These are phyloP conservation scores for Bryconaethiops microstoma DNA, from an alignment of 2,797 vertebrate genomes.

Conservation along the genomic window DNA sequence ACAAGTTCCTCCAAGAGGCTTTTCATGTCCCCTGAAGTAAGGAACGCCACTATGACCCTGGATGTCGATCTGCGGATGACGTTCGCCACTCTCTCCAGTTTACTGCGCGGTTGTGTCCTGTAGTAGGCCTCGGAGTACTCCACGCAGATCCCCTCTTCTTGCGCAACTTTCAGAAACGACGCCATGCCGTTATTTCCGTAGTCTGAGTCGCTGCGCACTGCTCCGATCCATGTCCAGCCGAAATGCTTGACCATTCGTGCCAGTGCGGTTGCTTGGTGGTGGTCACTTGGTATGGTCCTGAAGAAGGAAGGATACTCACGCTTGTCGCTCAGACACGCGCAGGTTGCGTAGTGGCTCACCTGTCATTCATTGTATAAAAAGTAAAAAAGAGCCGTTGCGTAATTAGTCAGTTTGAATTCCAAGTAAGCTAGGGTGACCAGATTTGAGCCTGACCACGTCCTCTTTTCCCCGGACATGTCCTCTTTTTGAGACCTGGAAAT, in stretches of 20 bases:
- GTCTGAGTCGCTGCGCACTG: slow-evolving; percentile 2
- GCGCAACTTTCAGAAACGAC: neutral
- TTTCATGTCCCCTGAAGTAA: neutral
- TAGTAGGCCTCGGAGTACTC: neutral
- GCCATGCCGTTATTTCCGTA: neutral
- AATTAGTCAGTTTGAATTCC: no score
- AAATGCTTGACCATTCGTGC: neutral
- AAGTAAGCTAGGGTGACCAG: no score
- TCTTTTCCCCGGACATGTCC: no score
- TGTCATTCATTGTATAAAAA: neutral
- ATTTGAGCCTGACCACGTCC: no score
- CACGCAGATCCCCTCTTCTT: slow-evolving; percentile 2
- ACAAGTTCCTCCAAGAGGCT: neutral
- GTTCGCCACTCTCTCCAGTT: neutral
- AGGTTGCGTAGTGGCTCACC: neutral
- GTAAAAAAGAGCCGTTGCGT: no score
- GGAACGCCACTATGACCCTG: neutral
- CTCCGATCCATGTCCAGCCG: slow-evolving; percentile 1
- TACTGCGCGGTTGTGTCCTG: neutral
- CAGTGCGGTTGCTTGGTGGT: neutral
- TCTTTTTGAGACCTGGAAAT: no score
- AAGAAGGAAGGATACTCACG: neutral
- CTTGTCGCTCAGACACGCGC: neutral
- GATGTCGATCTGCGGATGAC: neutral
- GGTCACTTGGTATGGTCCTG: neutral